Evolutionary conservation across 2,888 invertebrate species (phyloP).

Genomic region (Fabriciana adippe): DNA sequence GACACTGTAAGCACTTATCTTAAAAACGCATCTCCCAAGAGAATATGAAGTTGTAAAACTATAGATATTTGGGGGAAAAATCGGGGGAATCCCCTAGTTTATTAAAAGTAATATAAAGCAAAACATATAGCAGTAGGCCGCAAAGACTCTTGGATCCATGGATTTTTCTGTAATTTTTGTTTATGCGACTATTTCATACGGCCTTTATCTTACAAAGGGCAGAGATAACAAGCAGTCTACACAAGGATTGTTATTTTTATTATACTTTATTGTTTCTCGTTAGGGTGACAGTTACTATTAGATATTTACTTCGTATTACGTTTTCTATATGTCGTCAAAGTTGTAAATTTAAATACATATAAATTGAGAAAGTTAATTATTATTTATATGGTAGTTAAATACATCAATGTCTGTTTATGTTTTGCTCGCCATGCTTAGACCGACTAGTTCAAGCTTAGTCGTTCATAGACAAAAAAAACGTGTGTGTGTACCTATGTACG

Average conservation of each 20-base stretch:
- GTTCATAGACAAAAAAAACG: too few species aligned
- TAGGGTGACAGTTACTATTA: constrained; percentile 44
- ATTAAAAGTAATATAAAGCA: not conserved
- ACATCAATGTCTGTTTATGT: too few species aligned
- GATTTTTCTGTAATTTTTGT: constrained; percentile 30
- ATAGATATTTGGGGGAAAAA: too few species aligned
- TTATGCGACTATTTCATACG: constrained; percentile 37
- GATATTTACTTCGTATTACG: constrained; percentile 9
- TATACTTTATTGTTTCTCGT: constrained; percentile 52
- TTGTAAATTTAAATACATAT: too few species aligned
- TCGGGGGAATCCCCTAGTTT: not conserved
- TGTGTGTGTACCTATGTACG: too few species aligned
- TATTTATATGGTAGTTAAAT: too few species aligned
- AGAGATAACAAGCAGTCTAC: constrained; percentile 59
- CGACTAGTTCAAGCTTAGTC: too few species aligned
- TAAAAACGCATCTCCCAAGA: too few species aligned
- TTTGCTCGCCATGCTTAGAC: too few species aligned
- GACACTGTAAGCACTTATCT: too few species aligned
- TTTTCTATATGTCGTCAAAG: not conserved
- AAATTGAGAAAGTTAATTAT: too few species aligned
- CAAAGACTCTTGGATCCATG: not conserved
- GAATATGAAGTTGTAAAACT: too few species aligned
- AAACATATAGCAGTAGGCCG: constrained; percentile 1
- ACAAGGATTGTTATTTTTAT: constrained; percentile 60
- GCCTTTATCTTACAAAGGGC: constrained; percentile 48